Conservation (phyloP, 1,140 invertebrate genomes). For the Diorhabda elongata region DNA sequence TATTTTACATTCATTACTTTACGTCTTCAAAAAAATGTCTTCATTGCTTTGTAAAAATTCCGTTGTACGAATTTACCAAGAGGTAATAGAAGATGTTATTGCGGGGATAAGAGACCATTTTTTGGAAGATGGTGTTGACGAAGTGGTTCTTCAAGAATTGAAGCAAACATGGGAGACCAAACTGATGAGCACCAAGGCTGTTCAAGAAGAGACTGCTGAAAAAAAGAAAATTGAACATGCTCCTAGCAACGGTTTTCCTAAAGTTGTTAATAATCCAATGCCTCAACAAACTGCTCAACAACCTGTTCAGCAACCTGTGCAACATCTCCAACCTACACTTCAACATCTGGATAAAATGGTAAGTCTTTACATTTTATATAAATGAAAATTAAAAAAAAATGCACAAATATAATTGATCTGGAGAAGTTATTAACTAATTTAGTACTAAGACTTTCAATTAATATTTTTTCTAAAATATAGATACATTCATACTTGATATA, state of each 20-base stretch:
- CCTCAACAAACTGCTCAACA: constrained; percentile 4
- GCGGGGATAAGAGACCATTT: constrained; percentile 88
- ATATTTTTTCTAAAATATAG: neutral
- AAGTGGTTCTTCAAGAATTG: constrained; percentile 92
- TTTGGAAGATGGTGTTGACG: constrained; percentile 97
- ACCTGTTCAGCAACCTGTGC: constrained; percentile 34
- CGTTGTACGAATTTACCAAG: constrained; percentile 64
- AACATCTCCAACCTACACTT: constrained; percentile 22
- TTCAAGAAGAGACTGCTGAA: constrained; percentile 43
- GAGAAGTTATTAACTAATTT: no score
- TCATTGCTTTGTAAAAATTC: constrained; percentile 37
- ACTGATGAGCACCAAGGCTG: constrained; percentile 81
- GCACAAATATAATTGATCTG: no score
- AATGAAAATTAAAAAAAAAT: constrained; percentile 30
- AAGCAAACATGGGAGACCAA: constrained; percentile 93
- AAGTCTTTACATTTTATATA: constrained; percentile 16
- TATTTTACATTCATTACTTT: neutral
- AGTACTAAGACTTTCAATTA: no score
- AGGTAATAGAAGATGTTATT: constrained; percentile 99
- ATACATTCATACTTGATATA: neutral
- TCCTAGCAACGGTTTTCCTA: constrained; percentile 29
- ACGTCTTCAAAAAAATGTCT: constrained; percentile 27
- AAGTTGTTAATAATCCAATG: constrained; percentile 16
- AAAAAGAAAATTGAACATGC: constrained; percentile 11
- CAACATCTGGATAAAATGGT: constrained; percentile 14